Percentiles rank a stretch among this genome's conserved stretches.
Evolutionary conservation across 2,113 vertebrate genomes (phyloP).

Genomic region (Gopherus flavomarginatus): DNA sequence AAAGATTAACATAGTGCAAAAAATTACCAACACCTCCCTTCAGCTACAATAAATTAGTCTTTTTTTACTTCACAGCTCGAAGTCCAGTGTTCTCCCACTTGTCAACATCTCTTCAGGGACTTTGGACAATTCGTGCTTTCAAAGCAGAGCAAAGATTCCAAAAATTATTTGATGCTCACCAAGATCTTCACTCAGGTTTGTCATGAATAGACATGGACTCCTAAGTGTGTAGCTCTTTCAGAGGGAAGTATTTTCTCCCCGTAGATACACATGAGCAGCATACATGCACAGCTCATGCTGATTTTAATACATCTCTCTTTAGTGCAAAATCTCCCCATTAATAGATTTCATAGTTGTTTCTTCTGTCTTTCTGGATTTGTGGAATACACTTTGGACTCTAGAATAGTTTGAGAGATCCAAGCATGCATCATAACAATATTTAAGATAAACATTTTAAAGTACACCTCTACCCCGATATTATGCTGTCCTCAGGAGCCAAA

Average conservation of each 20-base stretch:
- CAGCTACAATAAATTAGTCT: conserved; percentile 32
- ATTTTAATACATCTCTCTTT: conserved; percentile 46
- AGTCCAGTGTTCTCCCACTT: conserved; percentile 97
- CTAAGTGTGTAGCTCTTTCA: conserved; percentile 47
- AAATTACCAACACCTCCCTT: conserved; percentile 52
- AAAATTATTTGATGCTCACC: conserved; percentile 90
- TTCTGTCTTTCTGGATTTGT: conserved; percentile 42
- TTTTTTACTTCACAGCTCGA: conserved; percentile 82
- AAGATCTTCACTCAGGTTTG: conserved; percentile 95
- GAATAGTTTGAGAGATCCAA: conserved; percentile 1
- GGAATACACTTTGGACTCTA: conserved; percentile 42
- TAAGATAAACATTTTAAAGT: conserved; percentile 47
- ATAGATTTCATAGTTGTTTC: conserved; percentile 28
- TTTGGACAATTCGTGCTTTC: conserved; percentile 94
- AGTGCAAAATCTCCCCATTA: conserved; percentile 48
- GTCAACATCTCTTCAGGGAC: conserved; percentile 92
- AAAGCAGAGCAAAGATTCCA: conserved; percentile 90
- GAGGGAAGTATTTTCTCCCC: conserved; percentile 40
- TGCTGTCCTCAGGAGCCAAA: too few species aligned
- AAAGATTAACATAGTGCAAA: conserved; percentile 36
- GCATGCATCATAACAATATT: neutral
- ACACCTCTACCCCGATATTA: too few species aligned
- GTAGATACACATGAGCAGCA: conserved; percentile 1
- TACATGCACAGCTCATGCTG: conserved; percentile 42
- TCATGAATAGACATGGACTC: conserved; percentile 31